Evolutionary conservation across 2,888 invertebrate species (phyloP).

Genomic region (Chloroclystis v-ata): DNA sequence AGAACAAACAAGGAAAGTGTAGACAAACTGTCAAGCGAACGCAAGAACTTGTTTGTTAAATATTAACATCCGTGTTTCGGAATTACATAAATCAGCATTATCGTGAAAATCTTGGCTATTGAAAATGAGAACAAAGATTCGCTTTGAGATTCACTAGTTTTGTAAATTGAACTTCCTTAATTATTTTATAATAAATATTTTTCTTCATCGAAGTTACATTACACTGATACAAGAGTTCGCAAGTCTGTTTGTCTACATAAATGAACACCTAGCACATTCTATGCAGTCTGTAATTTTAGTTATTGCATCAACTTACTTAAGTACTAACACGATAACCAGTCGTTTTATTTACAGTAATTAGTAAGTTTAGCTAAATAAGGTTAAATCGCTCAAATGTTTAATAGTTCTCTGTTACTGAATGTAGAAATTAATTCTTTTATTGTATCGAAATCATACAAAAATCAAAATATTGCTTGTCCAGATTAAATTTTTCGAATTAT

Average conservation of each 20-base stretch:
- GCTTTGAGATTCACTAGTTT: no score
- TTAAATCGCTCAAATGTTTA: neutral
- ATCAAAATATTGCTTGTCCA: no score
- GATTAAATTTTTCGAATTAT: no score
- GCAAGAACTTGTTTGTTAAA: no score
- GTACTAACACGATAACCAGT: constrained; percentile 70
- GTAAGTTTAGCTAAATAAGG: constrained; percentile 20
- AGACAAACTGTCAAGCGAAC: neutral
- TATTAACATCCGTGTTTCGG: no score
- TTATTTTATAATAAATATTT: no score
- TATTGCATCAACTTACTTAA: constrained; percentile 51
- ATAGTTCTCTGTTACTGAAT: neutral
- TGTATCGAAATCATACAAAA: no score
- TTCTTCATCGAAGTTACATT: no score
- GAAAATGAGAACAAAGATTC: no score
- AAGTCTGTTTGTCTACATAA: neutral
- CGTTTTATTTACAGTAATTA: constrained; percentile 42
- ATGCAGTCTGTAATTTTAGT: constrained; percentile 43
- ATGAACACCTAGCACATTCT: constrained; percentile 46
- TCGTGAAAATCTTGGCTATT: no score
- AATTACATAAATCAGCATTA: no score
- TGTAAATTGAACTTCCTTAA: neutral
- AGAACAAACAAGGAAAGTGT: neutral
- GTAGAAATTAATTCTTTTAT: no score
- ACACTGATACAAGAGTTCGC: neutral